Percentiles rank a stretch among this genome's conserved stretches.
Conservation (phyloP, 2,113 vertebrate genomes). For the Turdus rufiventris region DNA sequence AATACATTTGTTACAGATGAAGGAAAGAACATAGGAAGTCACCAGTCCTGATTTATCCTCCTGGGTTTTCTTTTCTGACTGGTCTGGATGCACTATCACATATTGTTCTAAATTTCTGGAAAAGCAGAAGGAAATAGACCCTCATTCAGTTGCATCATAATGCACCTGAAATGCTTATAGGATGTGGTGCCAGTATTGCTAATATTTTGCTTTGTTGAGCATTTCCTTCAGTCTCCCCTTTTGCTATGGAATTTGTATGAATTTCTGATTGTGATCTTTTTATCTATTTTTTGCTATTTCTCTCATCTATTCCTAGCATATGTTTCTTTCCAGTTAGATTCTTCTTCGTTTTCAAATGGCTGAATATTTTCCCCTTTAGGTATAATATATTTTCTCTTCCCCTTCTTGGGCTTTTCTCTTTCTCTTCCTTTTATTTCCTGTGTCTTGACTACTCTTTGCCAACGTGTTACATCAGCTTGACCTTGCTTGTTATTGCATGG, state of each 20-base stretch:
- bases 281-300: neutral
- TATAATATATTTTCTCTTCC: neutral
- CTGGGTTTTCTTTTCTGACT: neutral
- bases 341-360: neutral
- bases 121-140: neutral
- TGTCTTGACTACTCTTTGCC: neutral
- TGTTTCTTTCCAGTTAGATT: neutral
- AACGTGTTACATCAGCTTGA: neutral
- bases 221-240: neutral
- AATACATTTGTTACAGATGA: neutral
- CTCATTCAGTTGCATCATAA: neutral
- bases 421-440: neutral
- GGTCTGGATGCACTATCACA: accelerated
- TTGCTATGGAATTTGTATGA: neutral
- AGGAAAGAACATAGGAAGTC: neutral
- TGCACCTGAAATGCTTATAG: neutral
- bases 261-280: neutral
- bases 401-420: neutral
- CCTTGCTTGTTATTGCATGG: neutral
- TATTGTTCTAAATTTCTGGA: neutral
- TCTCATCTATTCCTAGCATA: neutral
- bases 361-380: neutral
- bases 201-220: neutral
- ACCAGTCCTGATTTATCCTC: neutral
- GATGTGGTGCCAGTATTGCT: neutral